Evolutionary conservation across 2,113 vertebrate species (phyloP).

Genomic region (Anoplopoma fimbria): DNA sequence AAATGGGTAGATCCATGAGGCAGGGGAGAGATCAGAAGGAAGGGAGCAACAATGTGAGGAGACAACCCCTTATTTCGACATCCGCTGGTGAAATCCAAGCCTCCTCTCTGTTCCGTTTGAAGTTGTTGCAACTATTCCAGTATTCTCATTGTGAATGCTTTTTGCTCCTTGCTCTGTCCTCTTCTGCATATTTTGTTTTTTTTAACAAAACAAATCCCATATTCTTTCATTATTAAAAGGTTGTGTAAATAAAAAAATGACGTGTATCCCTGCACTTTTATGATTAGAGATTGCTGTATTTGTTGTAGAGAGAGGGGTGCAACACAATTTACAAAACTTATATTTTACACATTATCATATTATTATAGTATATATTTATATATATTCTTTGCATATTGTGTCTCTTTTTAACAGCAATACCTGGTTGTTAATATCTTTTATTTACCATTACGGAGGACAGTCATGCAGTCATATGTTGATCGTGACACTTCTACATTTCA

Average conservation of each 20-base stretch:
- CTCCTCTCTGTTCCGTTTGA: neutral
- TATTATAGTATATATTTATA: neutral
- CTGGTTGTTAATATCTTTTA: neutral
- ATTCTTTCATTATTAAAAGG: neutral
- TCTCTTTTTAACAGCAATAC: neutral
- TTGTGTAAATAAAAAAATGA: neutral
- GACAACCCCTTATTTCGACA: neutral
- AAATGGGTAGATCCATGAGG: conserved; percentile 23
- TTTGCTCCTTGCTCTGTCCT: conserved; percentile 11
- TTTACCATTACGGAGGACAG: neutral
- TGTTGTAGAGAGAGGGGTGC: neutral
- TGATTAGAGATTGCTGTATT: neutral
- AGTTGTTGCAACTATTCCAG: conserved; percentile 1
- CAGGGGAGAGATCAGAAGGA: conserved; percentile 19
- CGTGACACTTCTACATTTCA: conserved; percentile 26
- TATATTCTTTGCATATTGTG: neutral
- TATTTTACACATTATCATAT: neutral
- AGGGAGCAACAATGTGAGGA: conserved; percentile 3
- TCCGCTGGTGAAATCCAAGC: conserved; percentile 21
- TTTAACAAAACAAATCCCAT: conserved; percentile 8
- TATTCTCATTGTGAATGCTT: conserved; percentile 28
- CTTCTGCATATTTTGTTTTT: conserved; percentile 20
- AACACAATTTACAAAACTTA: neutral
- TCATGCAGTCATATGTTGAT: neutral
- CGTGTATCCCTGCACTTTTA: neutral